Evolutionary conservation across 2,888 invertebrate genomes (phyloP).

Genomic region (Drosophila trichaetosa): DNA sequence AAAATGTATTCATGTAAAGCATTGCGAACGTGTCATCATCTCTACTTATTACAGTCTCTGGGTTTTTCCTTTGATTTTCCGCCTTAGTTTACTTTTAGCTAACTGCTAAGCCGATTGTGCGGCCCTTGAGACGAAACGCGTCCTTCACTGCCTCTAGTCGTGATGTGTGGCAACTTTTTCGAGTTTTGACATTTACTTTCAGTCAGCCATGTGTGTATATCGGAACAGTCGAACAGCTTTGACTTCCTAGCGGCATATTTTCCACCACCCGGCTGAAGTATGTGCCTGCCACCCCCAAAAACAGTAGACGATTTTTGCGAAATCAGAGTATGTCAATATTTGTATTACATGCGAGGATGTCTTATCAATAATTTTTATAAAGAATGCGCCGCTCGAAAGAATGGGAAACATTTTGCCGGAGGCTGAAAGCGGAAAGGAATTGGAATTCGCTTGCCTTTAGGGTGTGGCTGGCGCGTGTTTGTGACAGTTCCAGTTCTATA

Average conservation of each 20-base stretch:
- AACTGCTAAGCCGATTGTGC: constrained; percentile 67
- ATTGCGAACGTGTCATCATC: constrained; percentile 61
- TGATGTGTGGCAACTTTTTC: constrained; percentile 37
- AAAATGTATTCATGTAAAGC: constrained; percentile 36
- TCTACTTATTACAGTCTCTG: constrained; percentile 48
- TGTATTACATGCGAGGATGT: constrained; percentile 71
- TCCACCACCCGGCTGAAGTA: constrained; percentile 24
- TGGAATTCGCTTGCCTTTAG: constrained; percentile 10
- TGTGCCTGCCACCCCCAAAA: constrained; percentile 1
- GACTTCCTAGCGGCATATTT: constrained; percentile 7
- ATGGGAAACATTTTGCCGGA: constrained; percentile 30
- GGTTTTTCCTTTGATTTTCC: constrained; percentile 36
- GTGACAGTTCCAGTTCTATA: constrained; percentile 70
- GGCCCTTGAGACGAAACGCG: constrained; percentile 54
- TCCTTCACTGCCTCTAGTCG: background rate
- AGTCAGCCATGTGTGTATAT: constrained; percentile 8
- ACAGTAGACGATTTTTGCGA: constrained; percentile 29
- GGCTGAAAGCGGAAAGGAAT: constrained; percentile 31
- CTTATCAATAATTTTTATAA: constrained; percentile 77
- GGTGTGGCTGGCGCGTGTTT: constrained; percentile 63
- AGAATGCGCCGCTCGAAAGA: constrained; percentile 55
- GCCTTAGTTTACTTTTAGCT: constrained; percentile 11
- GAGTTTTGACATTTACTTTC: constrained; percentile 68
- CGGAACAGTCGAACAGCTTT: constrained; percentile 3
- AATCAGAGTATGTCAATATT: constrained; percentile 77